Conservation (phyloP, 2,797 vertebrate species). For the Columba guinea region DNA sequence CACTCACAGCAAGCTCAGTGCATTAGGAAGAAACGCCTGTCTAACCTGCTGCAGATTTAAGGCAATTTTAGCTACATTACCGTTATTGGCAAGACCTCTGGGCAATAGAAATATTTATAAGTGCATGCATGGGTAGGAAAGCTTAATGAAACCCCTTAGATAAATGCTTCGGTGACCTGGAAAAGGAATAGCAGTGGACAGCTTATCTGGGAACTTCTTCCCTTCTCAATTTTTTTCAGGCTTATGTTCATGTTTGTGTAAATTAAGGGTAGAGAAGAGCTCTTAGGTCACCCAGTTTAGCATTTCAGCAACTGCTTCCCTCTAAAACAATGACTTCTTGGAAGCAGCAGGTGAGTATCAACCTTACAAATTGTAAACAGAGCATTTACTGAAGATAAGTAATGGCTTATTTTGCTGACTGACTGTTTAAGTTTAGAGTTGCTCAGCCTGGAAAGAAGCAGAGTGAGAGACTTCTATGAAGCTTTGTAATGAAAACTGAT, state of each 20-base stretch:
- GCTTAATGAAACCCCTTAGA: constrained; percentile 50
- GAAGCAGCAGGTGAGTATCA: background rate
- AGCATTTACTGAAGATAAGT: background rate
- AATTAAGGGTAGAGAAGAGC: background rate
- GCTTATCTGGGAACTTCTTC: background rate
- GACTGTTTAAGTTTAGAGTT: background rate
- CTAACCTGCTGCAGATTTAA: constrained; percentile 49
- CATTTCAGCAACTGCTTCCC: background rate
- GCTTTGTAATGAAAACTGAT: constrained; percentile 8
- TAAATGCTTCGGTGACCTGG: constrained; percentile 24
- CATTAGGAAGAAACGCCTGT: background rate
- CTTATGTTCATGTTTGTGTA: background rate
- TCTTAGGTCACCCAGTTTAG: background rate
- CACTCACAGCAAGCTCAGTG: background rate
- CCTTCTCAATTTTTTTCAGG: background rate
- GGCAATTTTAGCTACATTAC: constrained; percentile 60
- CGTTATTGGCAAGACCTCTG: constrained; percentile 35
- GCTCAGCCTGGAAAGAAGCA: background rate
- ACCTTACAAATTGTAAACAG: background rate
- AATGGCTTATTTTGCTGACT: background rate
- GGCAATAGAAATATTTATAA: constrained; percentile 63
- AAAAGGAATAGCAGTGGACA: background rate
- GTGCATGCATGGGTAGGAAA: background rate
- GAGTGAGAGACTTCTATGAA: background rate
- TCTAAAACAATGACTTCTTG: background rate